Percentiles rank a stretch among this genome's conserved stretches.
These are phyloP conservation scores for Plebejus argus DNA, from an alignment of 2,888 invertebrate genomes.

Conservation along the genomic window DNA sequence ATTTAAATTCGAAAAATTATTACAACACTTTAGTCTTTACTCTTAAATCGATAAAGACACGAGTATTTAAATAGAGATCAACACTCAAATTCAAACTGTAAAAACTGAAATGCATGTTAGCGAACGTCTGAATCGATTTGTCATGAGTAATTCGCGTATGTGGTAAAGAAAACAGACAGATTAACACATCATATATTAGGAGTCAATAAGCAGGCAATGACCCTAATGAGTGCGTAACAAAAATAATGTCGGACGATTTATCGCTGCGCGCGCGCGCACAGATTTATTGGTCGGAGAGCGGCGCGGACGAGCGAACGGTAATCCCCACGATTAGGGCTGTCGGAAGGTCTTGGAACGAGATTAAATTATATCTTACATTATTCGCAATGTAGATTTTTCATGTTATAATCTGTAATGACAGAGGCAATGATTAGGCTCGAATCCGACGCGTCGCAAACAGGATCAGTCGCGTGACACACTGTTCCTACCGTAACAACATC, in stretches of 20 bases:
- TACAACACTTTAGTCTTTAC: not conserved
- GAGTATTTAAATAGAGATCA: not conserved
- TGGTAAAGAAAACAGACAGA: slow-evolving; percentile 59
- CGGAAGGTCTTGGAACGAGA: slow-evolving; percentile 36
- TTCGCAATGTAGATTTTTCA: slow-evolving; percentile 30
- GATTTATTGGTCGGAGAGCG: slow-evolving; percentile 69
- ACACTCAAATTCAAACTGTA: not conserved
- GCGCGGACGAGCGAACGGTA: slow-evolving; percentile 60
- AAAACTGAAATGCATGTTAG: slow-evolving; percentile 7
- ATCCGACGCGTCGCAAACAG: not conserved
- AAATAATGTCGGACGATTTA: slow-evolving; percentile 78
- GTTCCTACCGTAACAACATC: not conserved
- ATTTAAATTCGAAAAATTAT: too few relatives aligned
- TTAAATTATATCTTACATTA: slow-evolving; percentile 33
- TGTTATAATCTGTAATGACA: slow-evolving; percentile 30
- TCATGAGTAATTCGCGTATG: slow-evolving; percentile 57
- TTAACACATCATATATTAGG: slow-evolving; percentile 68
- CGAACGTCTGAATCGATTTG: slow-evolving; percentile 45
- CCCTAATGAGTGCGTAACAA: slow-evolving; percentile 79
- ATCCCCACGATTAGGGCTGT: slow-evolving; percentile 68
- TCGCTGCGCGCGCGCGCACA: slow-evolving; percentile 73
- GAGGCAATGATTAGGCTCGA: slow-evolving; percentile 14
- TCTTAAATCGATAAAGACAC: not conserved
- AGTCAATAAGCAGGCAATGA: slow-evolving; percentile 78
- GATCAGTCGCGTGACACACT: slow-evolving; percentile 6